Evolutionary conservation across 1,140 invertebrate genomes (phyloP), one percentile per base, ranked within the genome.

Genomic region (Diabrotica virgifera): DNA sequence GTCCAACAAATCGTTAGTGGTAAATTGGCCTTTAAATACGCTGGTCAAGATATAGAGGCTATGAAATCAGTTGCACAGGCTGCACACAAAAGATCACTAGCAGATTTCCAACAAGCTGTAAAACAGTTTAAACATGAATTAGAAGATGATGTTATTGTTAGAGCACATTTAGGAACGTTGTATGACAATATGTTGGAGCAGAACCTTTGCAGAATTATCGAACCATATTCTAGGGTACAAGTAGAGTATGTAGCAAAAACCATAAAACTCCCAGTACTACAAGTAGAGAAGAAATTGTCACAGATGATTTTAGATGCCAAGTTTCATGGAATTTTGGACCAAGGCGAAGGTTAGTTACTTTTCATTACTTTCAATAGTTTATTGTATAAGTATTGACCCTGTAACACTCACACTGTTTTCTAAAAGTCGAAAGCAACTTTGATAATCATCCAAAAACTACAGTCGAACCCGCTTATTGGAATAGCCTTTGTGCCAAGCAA

Each of bases 261-360:
- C 64, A 98, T 98, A 82, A 90, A 95, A 76, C 82, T 98, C 52
- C 89, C 92, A 8, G 88, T 94, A 81, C 85, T 91, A 57, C 89
- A 91, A 82, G 96, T 99, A 53, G 98, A 99, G 79, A 97, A 97
- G 81, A 99, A 99, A 82, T 81, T 99, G 12, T 98, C 97, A 35
- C 97, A 99, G 81, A 99, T 99, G 98, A 99, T 99, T 78, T 82
- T 99, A 74, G 98, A 99, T 80, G 96, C 97, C 71, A 99, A 99
- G 80, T 89, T 99, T 69, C 87, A 90, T 82, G 96, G 97, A 13
- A 98, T 98, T 71, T 83, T 99, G 55, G 97, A 99, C 84, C 98
- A 99, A 84, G 97, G 96, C 58, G 94, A 95, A 81, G 97, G 92
- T 66, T 70, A 70, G 24, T 24, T 24, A 24, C 24, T 24, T 24